Conservation (phyloP, 2,113 vertebrate genomes). For the Labrus mixtus region DNA sequence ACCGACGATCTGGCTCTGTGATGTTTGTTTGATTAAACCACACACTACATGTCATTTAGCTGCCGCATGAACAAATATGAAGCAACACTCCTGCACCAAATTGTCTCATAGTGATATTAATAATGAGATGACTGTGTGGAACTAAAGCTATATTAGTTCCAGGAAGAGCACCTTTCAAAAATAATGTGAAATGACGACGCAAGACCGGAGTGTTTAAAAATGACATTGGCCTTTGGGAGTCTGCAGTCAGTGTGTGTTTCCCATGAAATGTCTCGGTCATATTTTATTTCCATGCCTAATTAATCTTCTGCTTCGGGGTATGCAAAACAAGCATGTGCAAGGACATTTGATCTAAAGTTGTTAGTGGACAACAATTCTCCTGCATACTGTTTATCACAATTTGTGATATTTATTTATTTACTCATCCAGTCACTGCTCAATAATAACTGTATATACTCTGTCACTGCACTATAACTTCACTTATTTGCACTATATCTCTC, state of each 20-base stretch:
- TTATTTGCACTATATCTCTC: too few species aligned
- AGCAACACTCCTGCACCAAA: neutral
- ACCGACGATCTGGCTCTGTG: conserved; percentile 6
- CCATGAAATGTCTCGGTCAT: neutral
- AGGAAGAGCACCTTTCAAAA: conserved; percentile 9
- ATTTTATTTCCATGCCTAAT: conserved; percentile 28
- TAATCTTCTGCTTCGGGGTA: conserved; percentile 9
- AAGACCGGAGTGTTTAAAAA: conserved; percentile 5
- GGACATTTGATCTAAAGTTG: too few species aligned
- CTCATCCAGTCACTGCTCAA: too few species aligned
- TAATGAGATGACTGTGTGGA: conserved; percentile 2
- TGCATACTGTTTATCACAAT: too few species aligned
- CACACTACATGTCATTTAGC: neutral
- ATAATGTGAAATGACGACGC: conserved; percentile 33
- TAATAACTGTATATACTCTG: too few species aligned
- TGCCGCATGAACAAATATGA: conserved; percentile 1
- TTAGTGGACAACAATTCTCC: too few species aligned
- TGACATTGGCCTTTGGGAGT: neutral
- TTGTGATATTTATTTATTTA: too few species aligned
- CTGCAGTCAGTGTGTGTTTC: neutral
- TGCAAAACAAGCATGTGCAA: neutral
- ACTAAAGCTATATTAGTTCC: conserved; percentile 9
- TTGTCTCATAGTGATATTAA: neutral
- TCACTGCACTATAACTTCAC: too few species aligned
- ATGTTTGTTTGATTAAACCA: conserved; percentile 1